These are phyloP conservation scores for Napeogenes sylphis DNA, from an alignment of 2,888 invertebrate species.

Conservation along the genomic window DNA sequence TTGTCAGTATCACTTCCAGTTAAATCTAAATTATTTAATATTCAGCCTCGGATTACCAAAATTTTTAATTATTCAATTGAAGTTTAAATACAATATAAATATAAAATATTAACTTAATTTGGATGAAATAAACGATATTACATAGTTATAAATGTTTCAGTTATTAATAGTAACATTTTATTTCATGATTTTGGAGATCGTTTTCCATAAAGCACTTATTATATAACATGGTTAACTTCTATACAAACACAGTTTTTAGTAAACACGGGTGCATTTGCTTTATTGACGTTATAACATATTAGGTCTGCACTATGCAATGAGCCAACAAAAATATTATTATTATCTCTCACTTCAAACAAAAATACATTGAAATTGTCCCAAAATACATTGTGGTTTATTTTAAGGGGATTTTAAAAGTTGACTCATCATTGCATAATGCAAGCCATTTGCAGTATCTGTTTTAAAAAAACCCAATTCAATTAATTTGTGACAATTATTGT, in stretches of 20 bases:
- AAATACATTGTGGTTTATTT: not conserved
- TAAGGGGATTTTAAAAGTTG: too few species aligned
- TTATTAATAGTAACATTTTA: not conserved
- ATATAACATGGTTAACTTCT: constrained; percentile 2
- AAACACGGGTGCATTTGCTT: not conserved
- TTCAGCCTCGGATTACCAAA: too few species aligned
- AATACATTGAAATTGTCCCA: too few species aligned
- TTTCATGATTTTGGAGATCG: not conserved
- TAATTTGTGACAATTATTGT: too few species aligned
- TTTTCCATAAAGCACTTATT: not conserved
- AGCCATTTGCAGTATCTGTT: too few species aligned
- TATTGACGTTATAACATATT: not conserved
- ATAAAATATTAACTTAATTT: too few species aligned
- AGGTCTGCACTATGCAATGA: not conserved
- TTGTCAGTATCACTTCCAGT: constrained; percentile 5
- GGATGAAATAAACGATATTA: not conserved
- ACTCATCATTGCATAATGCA: too few species aligned
- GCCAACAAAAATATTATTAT: not conserved
- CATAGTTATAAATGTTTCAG: not conserved
- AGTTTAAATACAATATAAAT: too few species aligned
- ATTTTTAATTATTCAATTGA: too few species aligned
- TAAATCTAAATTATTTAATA: not conserved
- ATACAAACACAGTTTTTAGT: not conserved
- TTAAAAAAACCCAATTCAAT: too few species aligned
- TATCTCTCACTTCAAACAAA: too few species aligned